phyloP scores from a whole-genome alignment of 2,113 vertebrate species.

The Sporophila hypoxantha region DNA sequence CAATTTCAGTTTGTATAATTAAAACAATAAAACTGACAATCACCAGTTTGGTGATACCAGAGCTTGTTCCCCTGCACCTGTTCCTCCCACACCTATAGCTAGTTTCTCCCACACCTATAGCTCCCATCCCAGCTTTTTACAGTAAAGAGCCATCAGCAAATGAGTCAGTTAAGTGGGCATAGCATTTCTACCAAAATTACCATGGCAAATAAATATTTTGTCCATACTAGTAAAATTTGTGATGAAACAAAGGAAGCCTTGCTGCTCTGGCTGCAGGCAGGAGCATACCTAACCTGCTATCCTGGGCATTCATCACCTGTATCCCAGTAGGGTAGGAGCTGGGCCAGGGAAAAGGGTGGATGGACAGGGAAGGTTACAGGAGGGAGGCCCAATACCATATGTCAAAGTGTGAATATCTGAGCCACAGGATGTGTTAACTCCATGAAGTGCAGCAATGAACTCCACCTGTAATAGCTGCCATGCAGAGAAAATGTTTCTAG shows the following conservation, averaged over 20 bases:
- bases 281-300: not conserved
- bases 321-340: not conserved
- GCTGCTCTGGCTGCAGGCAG: not conserved
- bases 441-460: fast-evolving
- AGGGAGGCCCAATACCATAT: not conserved
- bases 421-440: not conserved
- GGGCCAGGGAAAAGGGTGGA: not conserved
- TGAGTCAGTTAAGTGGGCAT: not conserved
- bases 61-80: not conserved
- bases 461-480: not conserved
- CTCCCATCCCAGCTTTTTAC: not conserved
- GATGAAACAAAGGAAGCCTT: not conserved
- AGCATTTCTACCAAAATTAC: not conserved
- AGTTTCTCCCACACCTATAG: not conserved
- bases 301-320: fast-evolving
- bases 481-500: not conserved
- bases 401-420: not conserved
- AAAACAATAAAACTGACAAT: not conserved
- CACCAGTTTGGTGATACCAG: not conserved
- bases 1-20: too few species aligned
- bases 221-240: not conserved
- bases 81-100: not conserved
- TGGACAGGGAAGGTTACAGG: not conserved
- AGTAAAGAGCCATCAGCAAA: not conserved
- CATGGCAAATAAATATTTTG: not conserved